Conservation (phyloP, 2,888 invertebrate species). For the Xestia ashworthii region DNA sequence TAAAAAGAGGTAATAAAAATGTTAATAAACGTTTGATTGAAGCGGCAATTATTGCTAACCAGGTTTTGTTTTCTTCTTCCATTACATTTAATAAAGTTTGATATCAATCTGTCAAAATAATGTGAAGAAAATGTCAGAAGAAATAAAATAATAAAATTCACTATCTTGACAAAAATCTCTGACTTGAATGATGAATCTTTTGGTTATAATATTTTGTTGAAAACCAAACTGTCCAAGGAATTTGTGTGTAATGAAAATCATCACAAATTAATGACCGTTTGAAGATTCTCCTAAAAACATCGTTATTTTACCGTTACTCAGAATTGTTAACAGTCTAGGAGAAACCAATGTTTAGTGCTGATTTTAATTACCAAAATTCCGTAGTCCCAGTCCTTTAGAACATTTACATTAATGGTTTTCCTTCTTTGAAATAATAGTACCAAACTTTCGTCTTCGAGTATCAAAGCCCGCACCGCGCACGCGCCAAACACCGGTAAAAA, state of each 20-base stretch:
- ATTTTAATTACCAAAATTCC: constrained; percentile 58
- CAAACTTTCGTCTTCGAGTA: constrained; percentile 55
- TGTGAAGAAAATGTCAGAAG: neutral
- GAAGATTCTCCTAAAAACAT: constrained; percentile 21
- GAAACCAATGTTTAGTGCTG: constrained; percentile 51
- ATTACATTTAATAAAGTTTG: neutral
- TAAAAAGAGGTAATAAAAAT: constrained; percentile 8
- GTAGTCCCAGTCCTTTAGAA: constrained; percentile 37
- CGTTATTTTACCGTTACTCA: constrained; percentile 30
- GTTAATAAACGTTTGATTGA: constrained; percentile 24
- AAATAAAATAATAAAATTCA: neutral
- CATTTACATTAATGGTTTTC: constrained; percentile 56
- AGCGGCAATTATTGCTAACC: neutral
- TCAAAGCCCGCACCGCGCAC: constrained; percentile 64
- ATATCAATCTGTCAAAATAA: neutral
- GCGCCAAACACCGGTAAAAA: constrained; percentile 63
- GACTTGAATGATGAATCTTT: too few relatives aligned
- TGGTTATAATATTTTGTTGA: neutral
- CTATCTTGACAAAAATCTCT: neutral
- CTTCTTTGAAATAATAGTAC: constrained; percentile 55
- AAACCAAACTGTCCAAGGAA: neutral
- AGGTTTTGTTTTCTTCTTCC: neutral
- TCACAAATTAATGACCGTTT: neutral
- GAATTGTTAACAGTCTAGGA: constrained; percentile 36
- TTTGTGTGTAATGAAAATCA: neutral